Evolutionary conservation across 53 echinoderm and acorn worm genomes (phyloP), one percentile per base, ranked within the genome.

Genomic region (Hippasteria phrygiana): DNA sequence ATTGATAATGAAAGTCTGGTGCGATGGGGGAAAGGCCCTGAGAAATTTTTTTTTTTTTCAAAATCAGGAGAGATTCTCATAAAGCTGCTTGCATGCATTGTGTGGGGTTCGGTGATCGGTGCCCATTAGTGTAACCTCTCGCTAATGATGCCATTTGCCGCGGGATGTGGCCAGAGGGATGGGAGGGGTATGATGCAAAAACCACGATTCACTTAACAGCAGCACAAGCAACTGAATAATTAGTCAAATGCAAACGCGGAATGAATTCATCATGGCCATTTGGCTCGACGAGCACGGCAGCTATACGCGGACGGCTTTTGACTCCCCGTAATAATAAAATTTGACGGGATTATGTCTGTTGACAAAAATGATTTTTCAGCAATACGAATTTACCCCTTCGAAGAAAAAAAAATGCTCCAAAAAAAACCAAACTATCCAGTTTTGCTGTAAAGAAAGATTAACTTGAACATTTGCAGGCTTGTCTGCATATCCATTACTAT

Each of bases 81-180:
- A 67, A 83, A 32, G 18, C 47, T 45, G 43, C n/a, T 18, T 36
- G 69, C 32, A 48, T 75, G 28, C 42, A 32, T 39, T 72, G 72
- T 67, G 17, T 27, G 36, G 14, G 36, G 71, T 36, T 85, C 46
- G 7, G 82, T 64, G 82, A 82, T 85, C 71, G 85, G 85, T 71
- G 29, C 17, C 38, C 71, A 85, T 85, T 70, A 85, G 85, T 85
- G 31, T 71, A 83, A 53, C 51, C 71, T 36, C 24, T 37, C 18
- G 5, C 48, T 85, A 84, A 85, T 85, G 50, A 85, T 53, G 71
- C 70, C 43, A 63, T 63, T 63, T 63, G 81, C 81, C 51, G 5
- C n/a, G 5, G 85, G 70, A 37, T 56, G 75, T 37, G 20, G n/a
- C n/a, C n/a, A n/a, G n/a, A n/a, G n/a, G 72, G n/a, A 39, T 8